Base-by-base conservation (phyloP, 2,797 vertebrate genomes). In the Meda fulgida region DNA sequence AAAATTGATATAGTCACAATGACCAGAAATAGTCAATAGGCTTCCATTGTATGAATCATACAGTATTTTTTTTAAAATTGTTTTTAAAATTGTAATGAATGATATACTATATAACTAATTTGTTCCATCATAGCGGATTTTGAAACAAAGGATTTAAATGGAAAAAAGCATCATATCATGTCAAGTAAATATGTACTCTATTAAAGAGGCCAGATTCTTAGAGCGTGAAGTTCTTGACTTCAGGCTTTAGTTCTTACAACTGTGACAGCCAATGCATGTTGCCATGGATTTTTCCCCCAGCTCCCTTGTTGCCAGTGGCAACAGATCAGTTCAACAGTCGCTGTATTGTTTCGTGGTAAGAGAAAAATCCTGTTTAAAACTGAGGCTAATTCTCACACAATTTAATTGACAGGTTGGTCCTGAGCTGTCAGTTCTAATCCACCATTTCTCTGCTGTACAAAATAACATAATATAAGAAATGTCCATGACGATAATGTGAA, bases 281-380 rank as follows among this genome's bases (percentile, higher is more conserved):
- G 88, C 87, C 88, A 90, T 90, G 89, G 88, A 88, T 84, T 88
- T 82, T 38, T 46, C 86, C 88, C 81, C 88, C 81, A 84, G 87
- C 89, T 89, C 87, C 84, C 87, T 80, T 89, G 89, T 90, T 90
- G 88, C 89, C 82, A 89, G 31, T 87, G 88, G 89, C 89, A 90
- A 90, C 89, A 87, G 89, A 87, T 85, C 84, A 83, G 88, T 86
- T 86, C 87, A 81, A 81, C 81, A 88, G 87, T 76, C 87, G 48
- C 79, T 83, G 83, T 78, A 84, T 85, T 86, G 85, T 90, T 89
- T 80, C 66, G 71, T 71, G 67, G 53, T 73, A 75, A 65, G 80
- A 70, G 71, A 85, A 66, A 29, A 76, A 80, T 72, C 73, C 8
- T 46, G 75, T 53, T 88, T 78, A 80, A 88, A 87, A 81, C 9